These are phyloP conservation scores for Watersipora subatra DNA, from an alignment of 1,140 invertebrate species.

Conservation along the genomic window DNA sequence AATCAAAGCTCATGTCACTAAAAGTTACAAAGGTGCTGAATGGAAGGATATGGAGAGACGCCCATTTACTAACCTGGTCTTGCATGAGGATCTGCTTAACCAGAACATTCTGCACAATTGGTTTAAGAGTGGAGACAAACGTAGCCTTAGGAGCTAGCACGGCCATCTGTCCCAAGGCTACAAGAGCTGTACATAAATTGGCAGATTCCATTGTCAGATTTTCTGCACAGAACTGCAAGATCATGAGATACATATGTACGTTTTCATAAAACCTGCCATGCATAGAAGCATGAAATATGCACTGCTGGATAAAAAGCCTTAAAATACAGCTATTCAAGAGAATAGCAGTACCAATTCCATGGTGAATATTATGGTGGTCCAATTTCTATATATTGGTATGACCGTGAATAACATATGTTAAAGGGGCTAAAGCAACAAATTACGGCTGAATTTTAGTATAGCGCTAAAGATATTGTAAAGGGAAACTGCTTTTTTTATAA, in stretches of 20 bases:
- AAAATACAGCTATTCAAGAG: neutral
- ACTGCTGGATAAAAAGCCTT: neutral
- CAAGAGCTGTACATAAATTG: constrained; percentile 80
- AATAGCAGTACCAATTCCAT: too few relatives aligned
- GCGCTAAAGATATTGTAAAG: too few relatives aligned
- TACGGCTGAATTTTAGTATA: too few relatives aligned
- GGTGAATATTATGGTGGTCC: too few relatives aligned
- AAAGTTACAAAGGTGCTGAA: too few relatives aligned
- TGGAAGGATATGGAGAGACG: too few relatives aligned
- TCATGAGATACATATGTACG: constrained; percentile 10
- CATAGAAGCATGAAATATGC: neutral
- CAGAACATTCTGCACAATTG: constrained; percentile 83
- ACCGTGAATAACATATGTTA: too few relatives aligned
- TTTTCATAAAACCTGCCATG: neutral
- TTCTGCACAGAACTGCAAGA: constrained; percentile 39
- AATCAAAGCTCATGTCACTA: too few relatives aligned
- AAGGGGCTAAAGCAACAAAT: too few relatives aligned
- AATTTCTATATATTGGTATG: too few relatives aligned
- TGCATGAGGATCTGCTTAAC: constrained; percentile 87
- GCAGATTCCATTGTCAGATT: constrained; percentile 59
- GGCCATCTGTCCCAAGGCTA: constrained; percentile 83
- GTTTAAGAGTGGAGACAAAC: constrained; percentile 77
- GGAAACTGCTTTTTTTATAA: too few relatives aligned
- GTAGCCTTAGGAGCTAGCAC: constrained; percentile 64
- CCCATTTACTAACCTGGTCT: constrained; percentile 46